Evolutionary conservation across 2,888 invertebrate species (phyloP), one percentile per base, ranked within the genome.

Genomic region (Slavum lentiscoides): DNA sequence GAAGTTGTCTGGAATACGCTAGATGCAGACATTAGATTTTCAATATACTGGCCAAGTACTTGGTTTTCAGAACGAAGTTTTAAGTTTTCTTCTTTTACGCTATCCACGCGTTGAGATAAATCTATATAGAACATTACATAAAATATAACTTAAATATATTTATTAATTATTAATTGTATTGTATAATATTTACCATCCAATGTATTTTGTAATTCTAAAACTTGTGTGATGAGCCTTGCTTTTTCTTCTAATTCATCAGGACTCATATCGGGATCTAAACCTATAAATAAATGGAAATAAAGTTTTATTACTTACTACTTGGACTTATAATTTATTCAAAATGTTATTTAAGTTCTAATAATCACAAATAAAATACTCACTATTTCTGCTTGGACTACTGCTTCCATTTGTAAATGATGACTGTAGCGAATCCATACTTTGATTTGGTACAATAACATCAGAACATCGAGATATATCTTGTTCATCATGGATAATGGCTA

Each of bases 181-280:
- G 2, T 58, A 53, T 23, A 17, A 73, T 17, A 83, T 86, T 86
- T 87, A 94, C 94, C 98, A 89, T 99, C 98, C 81, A 99, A 89
- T 67, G 99, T 99, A 86, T 98, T 98, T 87, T 99, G 99, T 81
- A 99, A 88, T 87, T 99, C 98, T 83, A 99, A 88, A 37, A 99
- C 98, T 89, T 98, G 98, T 4, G 96, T 93, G 85, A 99, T 98
- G 82, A 99, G 88, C 77, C 98, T 91, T 4, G 98, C 97, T 87
- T 98, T 99, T 86, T 99, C 98, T 87, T 98, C 98, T 85, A 96
- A 94, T 86, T 98, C 98, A 87, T 98, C 98, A 4, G 94, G 92
- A 84, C 89, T 90, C 19, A 90, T 87, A 84, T 91, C 91, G 15
- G 90, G 90, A 85, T 91, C 91, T 82, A 91, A 86, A 84, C 89